Evolutionary conservation across 2,797 vertebrate genomes (phyloP), one percentile per base, ranked within the genome.

Genomic region (Schizopygopsis pylzovi): DNA sequence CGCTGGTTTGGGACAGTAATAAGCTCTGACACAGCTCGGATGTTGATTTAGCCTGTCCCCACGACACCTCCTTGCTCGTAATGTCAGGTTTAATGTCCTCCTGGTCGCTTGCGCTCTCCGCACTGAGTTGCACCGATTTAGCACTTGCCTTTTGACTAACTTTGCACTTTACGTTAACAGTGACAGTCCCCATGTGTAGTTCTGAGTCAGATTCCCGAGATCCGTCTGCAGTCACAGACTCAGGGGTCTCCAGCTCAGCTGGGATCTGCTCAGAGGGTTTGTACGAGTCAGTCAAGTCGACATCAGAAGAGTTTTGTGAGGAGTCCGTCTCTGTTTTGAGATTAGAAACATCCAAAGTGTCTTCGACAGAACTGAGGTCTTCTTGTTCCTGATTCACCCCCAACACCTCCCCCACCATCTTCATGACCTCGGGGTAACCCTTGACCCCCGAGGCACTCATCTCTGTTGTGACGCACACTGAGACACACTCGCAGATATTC

Each of bases 401-500:
- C 0, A 97, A 92, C 84, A 97, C 97, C 92, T 99, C 97, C 89
- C 98, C 97, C 89, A 99, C 93, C 94, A 99, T 93, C 85, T 95
- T 96, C 93, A 98, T 94, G 86, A 98, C 95, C 91, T 99, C 98
- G 33, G 97, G 95, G 79, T 96, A 97, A 52, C 97, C 97, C 72
- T 96, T 97, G 2, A 96, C 95, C 4, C 95, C 96, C 88, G 96
- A 96, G 92, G 95, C 96, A 90, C 97, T 96, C 82, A 95, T 96
- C 90, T 95, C 96, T 76, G 97, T 96, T 93, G 98, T 90, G 0
- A 97, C 96, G 0, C 97, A 97, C 85, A 97, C 96, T 0, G 96
- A 97, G 89, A 99, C 96, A 87, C 97, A 99, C 88, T 98, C 96
- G 1, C 98, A 99, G 13, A 99, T 96, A 92, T 97, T 98, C 94